A percentile compares a stretch with the other conserved stretches of the same genome.
These are phyloP conservation scores for Galeopsomyia nigrocyanea DNA, from an alignment of 2,888 invertebrate genomes.

Conservation along the genomic window DNA sequence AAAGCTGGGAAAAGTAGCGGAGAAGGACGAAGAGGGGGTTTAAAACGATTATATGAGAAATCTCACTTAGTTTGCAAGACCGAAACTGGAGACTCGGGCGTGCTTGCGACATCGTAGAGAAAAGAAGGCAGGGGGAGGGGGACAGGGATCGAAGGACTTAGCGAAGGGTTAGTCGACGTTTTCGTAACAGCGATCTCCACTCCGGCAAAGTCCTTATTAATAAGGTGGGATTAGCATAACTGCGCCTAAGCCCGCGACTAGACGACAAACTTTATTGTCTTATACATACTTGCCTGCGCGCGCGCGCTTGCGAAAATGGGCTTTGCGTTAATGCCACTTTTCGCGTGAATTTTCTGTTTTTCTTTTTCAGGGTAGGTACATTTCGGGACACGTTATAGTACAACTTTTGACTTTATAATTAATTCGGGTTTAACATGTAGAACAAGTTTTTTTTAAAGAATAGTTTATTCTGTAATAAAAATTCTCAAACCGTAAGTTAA, in stretches of 20 bases:
- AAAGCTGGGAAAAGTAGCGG: conserved; percentile 36
- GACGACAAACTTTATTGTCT: neutral
- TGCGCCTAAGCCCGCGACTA: conserved; percentile 38
- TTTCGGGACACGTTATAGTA: no score
- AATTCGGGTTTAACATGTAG: no score
- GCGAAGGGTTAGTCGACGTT: conserved; percentile 58
- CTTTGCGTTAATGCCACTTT: conserved; percentile 38
- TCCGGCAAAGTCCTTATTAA: conserved; percentile 63
- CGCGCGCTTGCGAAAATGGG: conserved; percentile 6
- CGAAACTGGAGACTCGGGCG: conserved; percentile 10
- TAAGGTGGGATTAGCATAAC: conserved; percentile 63
- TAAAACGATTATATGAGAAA: conserved; percentile 65
- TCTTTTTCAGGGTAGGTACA: neutral
- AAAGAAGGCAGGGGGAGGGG: conserved; percentile 38
- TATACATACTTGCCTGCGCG: conserved; percentile 45
- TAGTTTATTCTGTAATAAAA: no score
- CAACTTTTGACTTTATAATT: no score
- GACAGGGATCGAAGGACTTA: conserved; percentile 53
- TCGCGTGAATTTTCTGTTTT: neutral
- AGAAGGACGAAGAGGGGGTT: conserved; percentile 52
- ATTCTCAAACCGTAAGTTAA: no score
- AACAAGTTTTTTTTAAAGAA: no score
- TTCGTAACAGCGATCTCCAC: conserved; percentile 58
- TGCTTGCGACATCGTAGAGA: conserved; percentile 35
- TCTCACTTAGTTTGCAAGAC: conserved; percentile 57